These are phyloP conservation scores for Corythoichthys haematopterus DNA, from an alignment of 2,113 vertebrate species.

Conservation along the genomic window DNA sequence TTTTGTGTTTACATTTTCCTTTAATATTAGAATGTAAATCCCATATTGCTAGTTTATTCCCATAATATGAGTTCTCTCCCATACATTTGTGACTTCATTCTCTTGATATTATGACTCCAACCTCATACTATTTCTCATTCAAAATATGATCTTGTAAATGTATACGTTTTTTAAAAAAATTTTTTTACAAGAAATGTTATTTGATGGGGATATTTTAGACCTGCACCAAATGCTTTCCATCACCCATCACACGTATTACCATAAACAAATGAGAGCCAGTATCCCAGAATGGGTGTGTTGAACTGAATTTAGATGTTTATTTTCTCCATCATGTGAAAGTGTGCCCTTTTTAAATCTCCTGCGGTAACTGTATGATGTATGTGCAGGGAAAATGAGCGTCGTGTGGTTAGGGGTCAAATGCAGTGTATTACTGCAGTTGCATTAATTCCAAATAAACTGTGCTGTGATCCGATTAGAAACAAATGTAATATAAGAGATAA, in stretches of 20 bases:
- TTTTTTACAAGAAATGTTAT: not conserved
- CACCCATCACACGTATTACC: not conserved
- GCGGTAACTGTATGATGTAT: not conserved
- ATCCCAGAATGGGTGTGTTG: not conserved
- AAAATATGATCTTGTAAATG: not conserved
- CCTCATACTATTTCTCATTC: not conserved
- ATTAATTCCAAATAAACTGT: constrained; percentile 4
- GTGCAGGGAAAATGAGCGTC: not conserved
- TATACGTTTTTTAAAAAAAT: too few species aligned
- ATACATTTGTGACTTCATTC: not conserved
- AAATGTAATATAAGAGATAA: constrained; percentile 1
- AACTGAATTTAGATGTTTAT: not conserved
- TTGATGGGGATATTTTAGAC: not conserved
- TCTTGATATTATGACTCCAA: not conserved
- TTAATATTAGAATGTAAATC: too few species aligned
- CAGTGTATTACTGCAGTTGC: not conserved
- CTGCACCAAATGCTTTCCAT: not conserved
- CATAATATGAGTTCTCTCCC: too few species aligned
- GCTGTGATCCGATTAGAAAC: not conserved
- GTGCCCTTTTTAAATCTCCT: not conserved
- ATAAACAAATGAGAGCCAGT: not conserved
- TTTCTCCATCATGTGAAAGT: not conserved
- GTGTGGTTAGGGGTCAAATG: not conserved
- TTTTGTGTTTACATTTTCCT: too few species aligned
- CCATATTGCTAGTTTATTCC: not conserved